Base-by-base conservation (phyloP, 1,140 invertebrate species). In the Aphis craccivora region DNA sequence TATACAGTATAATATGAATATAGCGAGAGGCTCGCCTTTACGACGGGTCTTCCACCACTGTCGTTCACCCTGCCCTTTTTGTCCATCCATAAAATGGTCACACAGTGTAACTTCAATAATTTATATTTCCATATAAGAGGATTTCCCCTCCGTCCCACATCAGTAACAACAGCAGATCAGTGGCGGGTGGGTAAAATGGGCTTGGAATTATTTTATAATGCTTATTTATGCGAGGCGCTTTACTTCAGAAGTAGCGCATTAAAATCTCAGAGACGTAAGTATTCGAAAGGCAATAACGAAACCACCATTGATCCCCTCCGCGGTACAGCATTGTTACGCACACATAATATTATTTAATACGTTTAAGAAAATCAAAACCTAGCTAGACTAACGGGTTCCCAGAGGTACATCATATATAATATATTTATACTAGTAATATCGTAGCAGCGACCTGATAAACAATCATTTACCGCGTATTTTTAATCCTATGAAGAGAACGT, bases 111-210 rank as follows among this genome's bases (percentile, higher is more conserved):
- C 81, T 93, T 93, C 86, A 93, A 93, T 93, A 93, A 93, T 93
- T 93, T 93, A 93, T 93, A 93, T 93, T 93, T 93, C 91, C 91
- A 55, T 84, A 86, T 93, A 93, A 92, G 76, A 92, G 91, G 91
- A 92, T 92, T 92, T 91, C 40, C 8, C 43, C 40, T 48, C 43
- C 76, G 35, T 5, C 43, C 91, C 23, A 30, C 40, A 25, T 51
- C 88, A 5, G 11, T 35, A 55, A 90, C 88, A 55, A 90, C 88
- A 7, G 40, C 76, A 14, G 45, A 43, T 60, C 51, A 55, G 53
- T 43, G 14, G 60, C 18, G 45, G 9, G 37, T 8, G 55, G 55
- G 5, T 76, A 23, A 51, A 53, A 84, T 51, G 81, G 81, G 48
- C 35, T 37, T 25, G 25, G 91, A 93, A 93, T 93, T 93, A 93